Evolutionary conservation across 2,113 vertebrate genomes (phyloP), one percentile per base, ranked within the genome.

Genomic region (Tachysurus vachellii): DNA sequence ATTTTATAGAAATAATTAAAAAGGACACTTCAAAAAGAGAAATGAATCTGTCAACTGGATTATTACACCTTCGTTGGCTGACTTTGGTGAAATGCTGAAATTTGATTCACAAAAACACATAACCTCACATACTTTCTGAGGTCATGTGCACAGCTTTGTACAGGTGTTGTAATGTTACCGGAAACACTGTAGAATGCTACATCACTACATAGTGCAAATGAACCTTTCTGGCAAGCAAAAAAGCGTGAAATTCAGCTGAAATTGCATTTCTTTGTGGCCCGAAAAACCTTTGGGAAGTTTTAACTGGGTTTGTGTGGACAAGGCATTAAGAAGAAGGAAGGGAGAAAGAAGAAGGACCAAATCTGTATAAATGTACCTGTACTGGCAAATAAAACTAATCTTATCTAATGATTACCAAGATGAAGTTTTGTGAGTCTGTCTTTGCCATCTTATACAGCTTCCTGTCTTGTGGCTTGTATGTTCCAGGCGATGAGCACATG

Each of bases 401-500:
- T 21, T 19, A 10, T 42, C 2, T 75, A 47, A 50, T 75, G 23
- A 13, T 75, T 50, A 75, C 26, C 44, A 23, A 44, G 19, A 21
- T 44, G 12, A 11, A 7, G 14, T 36, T 68, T 50, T 71, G 11
- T 64, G 4, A 44, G 28, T 23, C 1, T 68, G 14, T 61, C 53
- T 47, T 10, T 79, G 50, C 28, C 70, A 1, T n/a, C 53, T 82
- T 76, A 31, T 71, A 53, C 88, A n/a, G 88, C 2, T 84, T 9
- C 9, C 17, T 90, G 2, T 10, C 3, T n/a, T 85, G 28, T 82
- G 82, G 76, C 28, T 28, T 85, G 88, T 91, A 90, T 86, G 85
- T 87, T 89, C 85, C 89, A 99, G 98, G 96, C 36, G 97, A 99
- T 7, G 96, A 98, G 89, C 90, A 90, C 1, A 95, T 96, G 77